These are phyloP conservation scores for Eulithis prunata DNA, from an alignment of 2,888 invertebrate genomes.

Conservation along the genomic window DNA sequence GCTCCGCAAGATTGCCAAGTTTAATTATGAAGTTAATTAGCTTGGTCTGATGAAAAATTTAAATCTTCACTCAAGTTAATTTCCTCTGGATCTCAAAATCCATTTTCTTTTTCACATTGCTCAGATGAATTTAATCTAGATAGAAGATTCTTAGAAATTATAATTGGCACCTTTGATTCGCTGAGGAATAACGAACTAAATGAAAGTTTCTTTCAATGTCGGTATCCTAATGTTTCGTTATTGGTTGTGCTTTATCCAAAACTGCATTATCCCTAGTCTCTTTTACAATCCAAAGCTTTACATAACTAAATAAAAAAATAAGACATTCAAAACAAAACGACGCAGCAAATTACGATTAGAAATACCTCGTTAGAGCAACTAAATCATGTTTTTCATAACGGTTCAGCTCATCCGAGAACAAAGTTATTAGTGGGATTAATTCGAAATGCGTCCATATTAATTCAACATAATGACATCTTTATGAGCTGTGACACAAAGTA, in stretches of 20 bases:
- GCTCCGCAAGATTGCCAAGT: constrained; percentile 67
- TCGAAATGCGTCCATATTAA: constrained; percentile 68
- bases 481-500: constrained; percentile 78
- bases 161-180: constrained; percentile 36
- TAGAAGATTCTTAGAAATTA: constrained; percentile 50
- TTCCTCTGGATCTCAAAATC: constrained; percentile 67
- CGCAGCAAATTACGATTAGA: constrained; percentile 29
- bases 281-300: constrained; percentile 6
- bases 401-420: constrained; percentile 46
- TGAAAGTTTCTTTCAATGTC: constrained; percentile 4
- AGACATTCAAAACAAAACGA: constrained; percentile 26
- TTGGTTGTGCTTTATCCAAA: neutral
- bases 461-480: constrained; percentile 76
- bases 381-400: constrained; percentile 44
- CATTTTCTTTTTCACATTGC: constrained; percentile 71
- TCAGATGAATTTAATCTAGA: constrained; percentile 64
- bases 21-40: constrained; percentile 81
- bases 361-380: constrained; percentile 40
- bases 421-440: constrained; percentile 67
- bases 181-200: neutral
- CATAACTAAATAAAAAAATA: constrained; percentile 3
- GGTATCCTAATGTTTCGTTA: neutral
- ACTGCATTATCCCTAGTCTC: neutral
- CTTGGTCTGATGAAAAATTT: constrained; percentile 80
- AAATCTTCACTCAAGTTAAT: constrained; percentile 77